Conservation (phyloP, 2,888 invertebrate genomes). For the Hedychridium roseum region DNA sequence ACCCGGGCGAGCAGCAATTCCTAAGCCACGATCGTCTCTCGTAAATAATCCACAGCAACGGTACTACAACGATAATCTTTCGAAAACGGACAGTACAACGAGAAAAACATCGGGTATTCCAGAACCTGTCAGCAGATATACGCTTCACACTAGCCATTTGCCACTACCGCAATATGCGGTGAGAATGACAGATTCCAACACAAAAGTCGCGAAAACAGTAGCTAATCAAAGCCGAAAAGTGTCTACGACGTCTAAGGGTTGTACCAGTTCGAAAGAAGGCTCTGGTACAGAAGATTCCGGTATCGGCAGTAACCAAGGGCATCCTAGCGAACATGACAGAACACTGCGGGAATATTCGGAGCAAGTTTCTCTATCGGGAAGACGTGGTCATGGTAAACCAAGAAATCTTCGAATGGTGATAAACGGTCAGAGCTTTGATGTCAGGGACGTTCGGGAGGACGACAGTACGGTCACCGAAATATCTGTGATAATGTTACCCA, state of each 20-base stretch:
- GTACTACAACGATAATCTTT: constrained; percentile 34
- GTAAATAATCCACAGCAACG: constrained; percentile 58
- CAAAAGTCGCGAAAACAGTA: constrained; percentile 77
- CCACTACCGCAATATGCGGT: constrained; percentile 78
- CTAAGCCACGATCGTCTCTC: constrained; percentile 62
- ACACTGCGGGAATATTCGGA: too few relatives aligned
- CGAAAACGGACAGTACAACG: constrained; percentile 24
- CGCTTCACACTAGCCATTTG: constrained; percentile 75
- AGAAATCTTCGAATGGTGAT: constrained; percentile 79
- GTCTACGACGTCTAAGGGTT: constrained; percentile 66
- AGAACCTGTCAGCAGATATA: constrained; percentile 68
- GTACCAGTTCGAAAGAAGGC: constrained; percentile 67
- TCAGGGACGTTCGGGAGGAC: constrained; percentile 74
- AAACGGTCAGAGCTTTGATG: constrained; percentile 78
- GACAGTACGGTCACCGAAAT: constrained; percentile 73
- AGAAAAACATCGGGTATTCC: constrained; percentile 44
- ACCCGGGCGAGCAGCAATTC: constrained; percentile 36
- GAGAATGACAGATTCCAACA: constrained; percentile 68
- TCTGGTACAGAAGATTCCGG: constrained; percentile 75
- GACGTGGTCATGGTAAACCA: constrained; percentile 65
- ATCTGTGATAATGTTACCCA: constrained; percentile 72
- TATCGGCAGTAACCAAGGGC: constrained; percentile 65
- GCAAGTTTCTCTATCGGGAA: constrained; percentile 52
- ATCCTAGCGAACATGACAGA: constrained; percentile 49
- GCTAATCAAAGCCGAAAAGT: constrained; percentile 77